Percentiles rank a stretch among this genome's conserved stretches.
phyloP scores from a whole-genome alignment of 2,113 vertebrate species.

The Thunnus thynnus region DNA sequence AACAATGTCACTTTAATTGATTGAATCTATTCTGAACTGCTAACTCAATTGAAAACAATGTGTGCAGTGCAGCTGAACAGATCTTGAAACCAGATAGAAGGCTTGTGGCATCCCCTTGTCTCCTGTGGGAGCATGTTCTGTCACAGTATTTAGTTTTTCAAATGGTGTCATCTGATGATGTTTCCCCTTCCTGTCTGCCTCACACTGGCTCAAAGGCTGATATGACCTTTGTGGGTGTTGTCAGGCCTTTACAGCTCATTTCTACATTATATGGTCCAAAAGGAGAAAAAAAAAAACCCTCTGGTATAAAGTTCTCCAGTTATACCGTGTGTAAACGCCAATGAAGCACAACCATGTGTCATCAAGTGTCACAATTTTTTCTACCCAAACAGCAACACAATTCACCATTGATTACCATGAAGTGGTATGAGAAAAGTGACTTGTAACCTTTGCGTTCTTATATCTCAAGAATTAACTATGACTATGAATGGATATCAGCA shows the following conservation, averaged over 20 bases:
- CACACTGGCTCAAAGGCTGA: conserved; percentile 49
- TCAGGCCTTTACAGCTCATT: conserved; percentile 34
- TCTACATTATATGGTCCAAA: conserved; percentile 17
- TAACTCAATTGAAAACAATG: conserved; percentile 80
- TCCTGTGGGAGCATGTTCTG: conserved; percentile 64
- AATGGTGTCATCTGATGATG: conserved; percentile 45
- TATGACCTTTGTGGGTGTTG: conserved; percentile 61
- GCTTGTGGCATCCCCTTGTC: conserved; percentile 57
- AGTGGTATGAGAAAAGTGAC: background rate
- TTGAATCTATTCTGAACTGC: conserved; percentile 78
- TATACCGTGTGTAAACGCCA: background rate
- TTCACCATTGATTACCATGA: conserved; percentile 4
- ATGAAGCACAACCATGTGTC: background rate
- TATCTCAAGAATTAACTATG: background rate
- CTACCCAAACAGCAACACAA: background rate
- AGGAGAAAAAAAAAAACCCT: conserved; percentile 11
- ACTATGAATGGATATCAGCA: background rate
- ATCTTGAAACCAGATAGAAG: conserved; percentile 70
- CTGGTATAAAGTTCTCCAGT: background rate
- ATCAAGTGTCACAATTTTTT: background rate
- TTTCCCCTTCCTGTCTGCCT: conserved; percentile 31
- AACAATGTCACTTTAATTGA: conserved; percentile 79
- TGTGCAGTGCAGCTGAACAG: conserved; percentile 73
- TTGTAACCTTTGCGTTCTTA: background rate
- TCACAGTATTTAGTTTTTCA: conserved; percentile 63